Percentiles rank a stretch among this genome's conserved stretches.
Conservation (phyloP, 2,888 invertebrate species). For the Drosophila cognata region DNA sequence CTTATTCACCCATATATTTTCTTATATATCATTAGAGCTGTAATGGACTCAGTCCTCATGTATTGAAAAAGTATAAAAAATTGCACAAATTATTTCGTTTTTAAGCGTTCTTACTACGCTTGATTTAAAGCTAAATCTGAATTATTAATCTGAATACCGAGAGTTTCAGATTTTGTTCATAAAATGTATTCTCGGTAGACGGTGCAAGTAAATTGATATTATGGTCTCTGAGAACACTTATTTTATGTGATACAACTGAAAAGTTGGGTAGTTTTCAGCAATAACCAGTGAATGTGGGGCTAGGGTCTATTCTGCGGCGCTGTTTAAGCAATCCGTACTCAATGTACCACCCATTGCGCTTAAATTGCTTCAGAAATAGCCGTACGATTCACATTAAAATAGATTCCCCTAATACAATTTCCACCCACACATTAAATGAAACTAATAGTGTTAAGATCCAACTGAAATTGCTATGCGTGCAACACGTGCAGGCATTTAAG, state of each 20-base stretch:
- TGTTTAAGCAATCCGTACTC: slow-evolving; percentile 25
- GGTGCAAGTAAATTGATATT: background rate
- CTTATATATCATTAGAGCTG: slow-evolving; percentile 1
- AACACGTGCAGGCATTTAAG: slow-evolving; percentile 49
- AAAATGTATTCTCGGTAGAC: background rate
- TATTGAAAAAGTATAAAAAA: background rate
- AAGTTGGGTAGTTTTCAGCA: background rate
- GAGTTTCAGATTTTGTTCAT: background rate
- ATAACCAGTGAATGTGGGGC: background rate
- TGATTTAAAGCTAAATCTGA: background rate
- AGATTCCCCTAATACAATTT: slow-evolving; percentile 51
- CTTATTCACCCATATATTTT: background rate
- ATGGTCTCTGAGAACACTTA: background rate
- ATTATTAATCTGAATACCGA: background rate
- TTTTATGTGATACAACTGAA: background rate
- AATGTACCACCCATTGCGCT: slow-evolving; percentile 57
- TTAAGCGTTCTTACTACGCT: too few species aligned
- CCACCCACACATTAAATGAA: slow-evolving; percentile 27
- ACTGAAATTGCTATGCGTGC: slow-evolving; percentile 47
- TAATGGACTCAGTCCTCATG: background rate
- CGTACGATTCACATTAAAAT: slow-evolving; percentile 49
- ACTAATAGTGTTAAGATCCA: slow-evolving; percentile 44
- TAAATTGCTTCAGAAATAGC: slow-evolving; percentile 54
- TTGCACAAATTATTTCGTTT: background rate
- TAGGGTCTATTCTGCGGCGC: background rate